Evolutionary conservation across 35 echinoderm and acorn worm species (phyloP).

Genomic region (Diadema setosum): DNA sequence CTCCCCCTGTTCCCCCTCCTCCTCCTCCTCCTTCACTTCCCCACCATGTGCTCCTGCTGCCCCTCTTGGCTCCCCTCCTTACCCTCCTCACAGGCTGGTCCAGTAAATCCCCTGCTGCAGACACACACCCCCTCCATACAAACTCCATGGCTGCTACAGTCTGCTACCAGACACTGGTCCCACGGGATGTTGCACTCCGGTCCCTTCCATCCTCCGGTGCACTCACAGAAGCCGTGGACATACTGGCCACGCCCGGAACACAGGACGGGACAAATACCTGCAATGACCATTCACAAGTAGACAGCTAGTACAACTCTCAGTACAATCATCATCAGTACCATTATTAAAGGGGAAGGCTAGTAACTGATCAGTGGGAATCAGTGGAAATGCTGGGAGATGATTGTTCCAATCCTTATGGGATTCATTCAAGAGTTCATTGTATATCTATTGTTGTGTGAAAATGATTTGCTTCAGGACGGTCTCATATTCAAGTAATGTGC

Average conservation of each 20-base stretch:
- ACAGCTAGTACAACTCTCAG: not conserved
- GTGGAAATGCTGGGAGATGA: too few species aligned
- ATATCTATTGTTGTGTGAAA: too few species aligned
- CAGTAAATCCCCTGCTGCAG: slow-evolving; percentile 64
- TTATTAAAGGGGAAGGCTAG: too few species aligned
- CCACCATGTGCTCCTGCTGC: not conserved
- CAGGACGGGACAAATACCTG: slow-evolving; percentile 90
- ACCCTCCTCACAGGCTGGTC: slow-evolving; percentile 82
- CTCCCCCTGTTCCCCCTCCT: too few species aligned
- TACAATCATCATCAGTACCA: not conserved
- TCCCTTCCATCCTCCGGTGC: slow-evolving; percentile 81
- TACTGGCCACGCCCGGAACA: slow-evolving; percentile 74
- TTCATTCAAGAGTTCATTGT: too few species aligned
- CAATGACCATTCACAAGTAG: not conserved
- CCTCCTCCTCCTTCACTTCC: too few species aligned
- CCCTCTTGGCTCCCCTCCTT: not conserved
- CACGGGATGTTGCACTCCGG: slow-evolving; percentile 74
- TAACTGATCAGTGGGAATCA: too few species aligned
- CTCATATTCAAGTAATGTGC: too few species aligned
- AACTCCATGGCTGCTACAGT: slow-evolving; percentile 88
- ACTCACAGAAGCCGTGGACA: slow-evolving; percentile 63
- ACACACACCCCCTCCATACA: slow-evolving; percentile 85
- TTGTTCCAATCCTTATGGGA: too few species aligned
- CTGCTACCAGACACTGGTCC: slow-evolving; percentile 75
- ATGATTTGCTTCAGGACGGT: too few species aligned